A percentile compares a stretch with the other conserved stretches of the same genome.
Conservation (phyloP, 2,113 vertebrate species). For the Semnornis frantzii region DNA sequence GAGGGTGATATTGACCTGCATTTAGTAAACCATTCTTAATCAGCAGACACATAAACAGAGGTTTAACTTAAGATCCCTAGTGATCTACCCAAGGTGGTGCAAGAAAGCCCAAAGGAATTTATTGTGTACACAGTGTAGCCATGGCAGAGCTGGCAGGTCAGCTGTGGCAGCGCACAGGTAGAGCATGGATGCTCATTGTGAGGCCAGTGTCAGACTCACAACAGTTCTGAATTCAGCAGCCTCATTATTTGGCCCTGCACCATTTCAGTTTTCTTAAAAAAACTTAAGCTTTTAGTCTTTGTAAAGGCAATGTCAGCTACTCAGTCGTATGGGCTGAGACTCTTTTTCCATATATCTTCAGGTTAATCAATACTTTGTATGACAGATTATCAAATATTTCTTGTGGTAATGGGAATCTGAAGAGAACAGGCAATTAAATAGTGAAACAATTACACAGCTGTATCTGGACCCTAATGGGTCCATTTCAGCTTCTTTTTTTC, state of each 20-base stretch:
- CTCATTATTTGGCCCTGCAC: background rate
- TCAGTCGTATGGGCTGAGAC: background rate
- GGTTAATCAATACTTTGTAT: background rate
- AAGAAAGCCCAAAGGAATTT: background rate
- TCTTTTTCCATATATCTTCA: background rate
- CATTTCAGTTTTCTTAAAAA: background rate
- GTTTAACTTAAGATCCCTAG: background rate
- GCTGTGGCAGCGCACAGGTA: background rate
- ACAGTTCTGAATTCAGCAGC: background rate
- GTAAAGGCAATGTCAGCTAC: background rate
- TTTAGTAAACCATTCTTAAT: background rate
- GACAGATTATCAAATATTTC: background rate
- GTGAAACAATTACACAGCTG: background rate
- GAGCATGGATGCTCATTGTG: accelerated
- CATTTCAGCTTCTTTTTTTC: background rate
- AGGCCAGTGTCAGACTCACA: background rate
- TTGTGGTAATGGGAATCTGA: background rate
- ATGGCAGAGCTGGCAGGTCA: background rate
- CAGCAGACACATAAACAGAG: background rate
- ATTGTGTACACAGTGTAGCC: accelerated
- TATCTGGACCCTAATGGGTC: background rate
- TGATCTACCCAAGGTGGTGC: background rate
- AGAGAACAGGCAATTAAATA: background rate
- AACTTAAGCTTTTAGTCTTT: background rate
- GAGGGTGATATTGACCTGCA: background rate